Evolutionary conservation across 2,113 vertebrate genomes (phyloP), one percentile per base, ranked within the genome.

Genomic region (Tympanuchus pallidicinctus): DNA sequence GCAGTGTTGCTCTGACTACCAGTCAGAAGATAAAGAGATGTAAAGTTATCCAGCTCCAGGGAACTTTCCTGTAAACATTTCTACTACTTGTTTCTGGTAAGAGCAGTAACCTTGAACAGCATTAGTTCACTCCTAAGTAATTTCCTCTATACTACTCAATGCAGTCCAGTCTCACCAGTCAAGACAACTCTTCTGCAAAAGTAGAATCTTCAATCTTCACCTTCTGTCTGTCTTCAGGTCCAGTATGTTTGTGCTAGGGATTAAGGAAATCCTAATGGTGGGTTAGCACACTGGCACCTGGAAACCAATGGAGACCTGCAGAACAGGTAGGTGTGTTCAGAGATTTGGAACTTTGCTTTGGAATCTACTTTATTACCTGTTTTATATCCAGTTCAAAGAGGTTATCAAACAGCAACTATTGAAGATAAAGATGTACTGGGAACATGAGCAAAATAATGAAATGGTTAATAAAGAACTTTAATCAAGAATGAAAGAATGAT

Each of bases 351-450:
- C 20, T 60, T 60, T 19, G 38, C 28, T 64, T 40, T 64, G 38
- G 61, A 28, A 34, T 42, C 25, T 25, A n/a, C 38, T 74, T 74
- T 27, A 78, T 22, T 20, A 6, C 57, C 30, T 48, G 48, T 65
- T 74, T 78, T 64, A 78, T 25, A 57, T 16, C 25, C 65, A 73
- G 7, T 54, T 79, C 82, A 45, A 34, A 61, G 59, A 61, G 14
- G 7, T n/a, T 16, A 18, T 66, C 40, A 71, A 66, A 75, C 27
- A 60, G 28, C 57, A 90, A 4, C 20, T 65, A 25, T 10, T 34
- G 24, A 60, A 75, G 21, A n/a, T 54, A 65, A 80, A 65, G 1
- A 1, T 0, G 1, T 1, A 2, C 43, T 48, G 7, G n/a, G 38
- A 89, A 81, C 32, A 54, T 24, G 79, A 50, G 22, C 50, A 75